Conservation (phyloP, 2,888 invertebrate species). For the Drosophila birchii region DNA sequence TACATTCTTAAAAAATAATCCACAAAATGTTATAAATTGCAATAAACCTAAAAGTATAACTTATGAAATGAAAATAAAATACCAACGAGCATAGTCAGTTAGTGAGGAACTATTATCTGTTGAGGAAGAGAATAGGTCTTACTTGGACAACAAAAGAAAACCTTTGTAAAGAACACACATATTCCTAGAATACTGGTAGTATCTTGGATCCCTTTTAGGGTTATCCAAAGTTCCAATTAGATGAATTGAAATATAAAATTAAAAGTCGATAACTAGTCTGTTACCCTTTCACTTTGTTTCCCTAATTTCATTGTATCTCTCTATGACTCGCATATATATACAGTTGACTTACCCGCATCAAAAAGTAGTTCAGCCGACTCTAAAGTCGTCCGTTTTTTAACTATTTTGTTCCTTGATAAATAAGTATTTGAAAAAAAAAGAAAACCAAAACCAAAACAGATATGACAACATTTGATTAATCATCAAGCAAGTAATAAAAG, state of each 20-base stretch:
- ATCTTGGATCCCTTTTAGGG: slow-evolving; percentile 28
- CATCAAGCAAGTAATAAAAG: slow-evolving; percentile 57
- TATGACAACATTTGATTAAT: slow-evolving; percentile 58
- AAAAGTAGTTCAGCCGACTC: slow-evolving; percentile 65
- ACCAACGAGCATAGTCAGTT: slow-evolving; percentile 14
- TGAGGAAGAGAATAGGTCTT: slow-evolving; percentile 25
- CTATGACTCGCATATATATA: slow-evolving; percentile 66
- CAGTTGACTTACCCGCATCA: slow-evolving; percentile 65
- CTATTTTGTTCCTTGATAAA: slow-evolving; percentile 45
- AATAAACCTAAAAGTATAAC: slow-evolving; percentile 44
- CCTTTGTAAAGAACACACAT: slow-evolving; percentile 43
- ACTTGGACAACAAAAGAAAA: slow-evolving; percentile 25
- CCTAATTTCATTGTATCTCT: slow-evolving; percentile 64
- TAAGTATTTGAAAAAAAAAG: slow-evolving; percentile 38
- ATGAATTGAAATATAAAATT: slow-evolving; percentile 16
- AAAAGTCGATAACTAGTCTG: slow-evolving; percentile 70
- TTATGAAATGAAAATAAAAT: slow-evolving; percentile 33
- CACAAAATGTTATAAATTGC: slow-evolving; percentile 30
- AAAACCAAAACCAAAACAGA: slow-evolving; percentile 26
- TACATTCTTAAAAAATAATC: slow-evolving; percentile 50
- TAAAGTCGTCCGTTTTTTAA: slow-evolving; percentile 46
- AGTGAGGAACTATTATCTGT: slow-evolving; percentile 12
- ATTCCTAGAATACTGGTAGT: slow-evolving; percentile 18
- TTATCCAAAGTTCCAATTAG: slow-evolving; percentile 29
- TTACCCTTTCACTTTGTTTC: slow-evolving; percentile 70